phyloP scores from a whole-genome alignment of 2,888 invertebrate species.

The Cabera pusaria region DNA sequence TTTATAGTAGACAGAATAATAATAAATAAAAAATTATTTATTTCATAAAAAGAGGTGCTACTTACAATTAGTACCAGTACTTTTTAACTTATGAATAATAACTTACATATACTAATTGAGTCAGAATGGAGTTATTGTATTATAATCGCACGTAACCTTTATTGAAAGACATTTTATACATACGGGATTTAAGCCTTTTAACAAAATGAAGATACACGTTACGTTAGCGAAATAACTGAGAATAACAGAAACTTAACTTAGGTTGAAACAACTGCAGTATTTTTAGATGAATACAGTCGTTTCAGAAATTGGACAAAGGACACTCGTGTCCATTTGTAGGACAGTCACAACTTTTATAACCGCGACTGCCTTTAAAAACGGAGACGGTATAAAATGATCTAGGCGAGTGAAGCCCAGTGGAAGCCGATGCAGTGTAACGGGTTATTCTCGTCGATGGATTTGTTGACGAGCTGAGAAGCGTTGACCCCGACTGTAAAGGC shows the following conservation, averaged over 20 bases:
- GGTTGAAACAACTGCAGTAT: constrained; percentile 5
- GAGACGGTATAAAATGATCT: constrained; percentile 57
- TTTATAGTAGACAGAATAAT: too few species aligned
- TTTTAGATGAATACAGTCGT: constrained; percentile 9
- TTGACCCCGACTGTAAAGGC: constrained; percentile 73
- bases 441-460: constrained; percentile 81
- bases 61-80: too few species aligned
- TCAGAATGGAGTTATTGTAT: too few species aligned
- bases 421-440: constrained; percentile 76
- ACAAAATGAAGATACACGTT: too few species aligned
- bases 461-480: constrained; percentile 78
- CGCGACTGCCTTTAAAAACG: constrained; percentile 37
- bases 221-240: too few species aligned
- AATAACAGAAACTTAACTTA: background rate
- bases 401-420: constrained; percentile 73
- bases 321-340: constrained; percentile 17
- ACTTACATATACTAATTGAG: too few species aligned
- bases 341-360: constrained; percentile 29
- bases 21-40: too few species aligned
- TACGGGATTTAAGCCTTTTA: too few species aligned
- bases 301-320: constrained; percentile 14
- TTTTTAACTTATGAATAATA: too few species aligned
- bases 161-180: too few species aligned
- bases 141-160: too few species aligned
- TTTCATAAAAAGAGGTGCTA: too few species aligned